Evolutionary conservation across 37 sponge, comb jelly and placozoan species (phyloP).

Genomic region (Halichondria panicea): DNA sequence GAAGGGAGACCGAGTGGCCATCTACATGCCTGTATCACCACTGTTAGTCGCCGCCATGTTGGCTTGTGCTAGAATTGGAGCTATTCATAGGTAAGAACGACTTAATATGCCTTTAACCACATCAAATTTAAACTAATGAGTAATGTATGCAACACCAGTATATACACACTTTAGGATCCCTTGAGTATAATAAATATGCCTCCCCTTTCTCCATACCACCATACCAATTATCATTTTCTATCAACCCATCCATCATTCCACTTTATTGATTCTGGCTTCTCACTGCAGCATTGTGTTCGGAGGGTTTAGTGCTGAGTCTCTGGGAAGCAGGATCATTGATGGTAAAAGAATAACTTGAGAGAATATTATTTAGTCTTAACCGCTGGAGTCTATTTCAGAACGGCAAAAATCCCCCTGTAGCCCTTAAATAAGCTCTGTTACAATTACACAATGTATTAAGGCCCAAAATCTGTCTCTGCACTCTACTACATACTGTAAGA

Average conservation of each 20-base stretch:
- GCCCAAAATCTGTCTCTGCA: neutral
- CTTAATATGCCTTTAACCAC: too few species aligned
- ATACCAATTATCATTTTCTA: too few species aligned
- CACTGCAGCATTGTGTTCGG: slow-evolving; percentile 87
- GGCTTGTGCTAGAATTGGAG: slow-evolving; percentile 96
- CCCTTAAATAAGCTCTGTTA: neutral
- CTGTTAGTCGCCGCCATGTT: slow-evolving; percentile 88
- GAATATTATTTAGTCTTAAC: too few species aligned
- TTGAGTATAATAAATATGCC: too few species aligned
- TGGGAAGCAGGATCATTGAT: slow-evolving; percentile 79
- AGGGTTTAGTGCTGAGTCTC: slow-evolving; percentile 93
- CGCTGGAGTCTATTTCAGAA: too few species aligned
- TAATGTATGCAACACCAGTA: too few species aligned
- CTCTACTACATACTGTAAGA: neutral
- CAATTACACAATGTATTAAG: neutral
- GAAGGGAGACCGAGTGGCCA: slow-evolving; percentile 91
- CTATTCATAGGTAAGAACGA: slow-evolving; percentile 73
- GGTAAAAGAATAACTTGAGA: too few species aligned
- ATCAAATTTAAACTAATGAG: too few species aligned
- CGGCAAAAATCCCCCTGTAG: too few species aligned
- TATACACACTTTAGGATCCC: too few species aligned
- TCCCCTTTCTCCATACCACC: too few species aligned
- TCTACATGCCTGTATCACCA: slow-evolving; percentile 95
- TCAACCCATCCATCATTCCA: too few species aligned
- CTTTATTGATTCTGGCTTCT: neutral